A percentile compares a stretch with the other conserved stretches of the same genome.
These are phyloP conservation scores for Capitella teleta DNA, from an alignment of 1,140 invertebrate species.

Conservation along the genomic window DNA sequence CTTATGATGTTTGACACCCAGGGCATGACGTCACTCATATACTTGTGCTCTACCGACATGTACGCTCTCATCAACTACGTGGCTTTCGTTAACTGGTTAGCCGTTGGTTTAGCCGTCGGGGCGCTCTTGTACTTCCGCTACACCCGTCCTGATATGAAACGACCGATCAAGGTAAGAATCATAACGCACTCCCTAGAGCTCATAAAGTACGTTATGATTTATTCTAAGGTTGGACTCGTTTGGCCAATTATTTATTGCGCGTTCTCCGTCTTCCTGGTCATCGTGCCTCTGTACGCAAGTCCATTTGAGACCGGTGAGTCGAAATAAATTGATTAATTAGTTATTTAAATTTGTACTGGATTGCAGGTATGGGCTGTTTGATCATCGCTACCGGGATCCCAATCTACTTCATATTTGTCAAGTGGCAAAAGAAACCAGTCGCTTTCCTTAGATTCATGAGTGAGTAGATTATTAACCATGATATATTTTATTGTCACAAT, in stretches of 20 bases:
- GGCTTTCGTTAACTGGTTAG: constrained; percentile 95
- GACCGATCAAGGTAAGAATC: constrained; percentile 78
- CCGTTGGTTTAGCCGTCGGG: constrained; percentile 87
- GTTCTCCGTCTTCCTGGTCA: constrained; percentile 79
- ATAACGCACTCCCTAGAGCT: neutral
- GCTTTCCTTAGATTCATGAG: no score
- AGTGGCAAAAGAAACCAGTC: no score
- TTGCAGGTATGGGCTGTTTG: no score
- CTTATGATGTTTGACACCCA: no score
- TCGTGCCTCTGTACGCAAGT: constrained; percentile 87
- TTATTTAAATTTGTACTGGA: no score
- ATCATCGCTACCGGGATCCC: no score
- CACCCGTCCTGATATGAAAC: constrained; percentile 70
- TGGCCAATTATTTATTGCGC: constrained; percentile 81
- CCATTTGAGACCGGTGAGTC: constrained; percentile 77
- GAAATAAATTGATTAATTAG: no score
- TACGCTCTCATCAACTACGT: constrained; percentile 94
- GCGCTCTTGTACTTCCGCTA: constrained; percentile 85
- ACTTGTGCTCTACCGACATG: constrained; percentile 85
- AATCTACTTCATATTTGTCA: no score
- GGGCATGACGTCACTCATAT: constrained; percentile 82
- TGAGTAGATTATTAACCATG: no score
- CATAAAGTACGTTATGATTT: no score
- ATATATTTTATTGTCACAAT: no score
- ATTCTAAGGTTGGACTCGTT: constrained; percentile 58